A percentile compares a stretch with the other conserved stretches of the same genome.
These are phyloP conservation scores for Ara ararauna DNA, from an alignment of 2,797 vertebrate species.

Conservation along the genomic window DNA sequence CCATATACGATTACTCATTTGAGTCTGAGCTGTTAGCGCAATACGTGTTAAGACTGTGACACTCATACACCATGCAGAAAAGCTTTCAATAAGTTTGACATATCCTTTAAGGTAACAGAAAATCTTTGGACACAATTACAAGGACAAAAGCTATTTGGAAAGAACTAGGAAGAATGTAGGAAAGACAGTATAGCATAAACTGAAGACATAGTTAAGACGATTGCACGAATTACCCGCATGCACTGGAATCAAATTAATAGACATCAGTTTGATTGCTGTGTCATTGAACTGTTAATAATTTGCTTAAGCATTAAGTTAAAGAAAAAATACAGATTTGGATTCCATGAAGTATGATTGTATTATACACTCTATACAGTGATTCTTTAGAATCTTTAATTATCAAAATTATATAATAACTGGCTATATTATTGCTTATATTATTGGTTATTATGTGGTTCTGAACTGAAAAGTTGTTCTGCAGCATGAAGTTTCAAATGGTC, in stretches of 20 bases:
- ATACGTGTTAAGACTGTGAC: background rate
- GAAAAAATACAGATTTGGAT: background rate
- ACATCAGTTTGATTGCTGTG: background rate
- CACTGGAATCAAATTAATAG: background rate
- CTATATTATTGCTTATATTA: background rate
- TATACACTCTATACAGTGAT: background rate
- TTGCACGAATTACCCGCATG: background rate
- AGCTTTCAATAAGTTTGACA: background rate
- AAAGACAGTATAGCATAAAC: background rate
- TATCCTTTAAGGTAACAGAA: background rate
- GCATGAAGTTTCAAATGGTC: background rate
- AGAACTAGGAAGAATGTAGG: background rate
- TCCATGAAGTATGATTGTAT: background rate
- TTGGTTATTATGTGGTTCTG: background rate
- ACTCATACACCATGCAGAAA: background rate
- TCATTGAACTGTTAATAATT: background rate
- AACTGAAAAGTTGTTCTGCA: background rate
- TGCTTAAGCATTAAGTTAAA: background rate
- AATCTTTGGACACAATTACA: background rate
- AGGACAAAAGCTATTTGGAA: background rate
- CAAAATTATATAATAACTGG: background rate
- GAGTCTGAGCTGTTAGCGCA: background rate
- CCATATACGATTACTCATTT: background rate
- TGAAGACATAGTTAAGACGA: background rate
- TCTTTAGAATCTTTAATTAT: background rate